Percentiles rank a stretch among this genome's conserved stretches.
These are phyloP conservation scores for Hippocampus guttulatus DNA, from an alignment of 2,113 vertebrate genomes.

Conservation along the genomic window DNA sequence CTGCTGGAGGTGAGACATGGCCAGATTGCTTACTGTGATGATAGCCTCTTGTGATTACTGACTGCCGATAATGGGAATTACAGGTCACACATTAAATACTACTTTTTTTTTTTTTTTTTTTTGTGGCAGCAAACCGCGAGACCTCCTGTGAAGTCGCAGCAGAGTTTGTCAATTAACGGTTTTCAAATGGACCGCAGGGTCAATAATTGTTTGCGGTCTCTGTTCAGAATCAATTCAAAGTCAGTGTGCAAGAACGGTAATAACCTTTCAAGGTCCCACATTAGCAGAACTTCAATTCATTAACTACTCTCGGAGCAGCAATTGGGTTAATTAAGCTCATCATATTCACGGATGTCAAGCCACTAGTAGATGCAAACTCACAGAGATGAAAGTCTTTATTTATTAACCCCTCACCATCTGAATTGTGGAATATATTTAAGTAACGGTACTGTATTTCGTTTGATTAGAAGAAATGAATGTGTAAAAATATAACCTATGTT, in stretches of 20 bases:
- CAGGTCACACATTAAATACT: conserved; percentile 1
- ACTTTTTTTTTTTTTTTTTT: background rate
- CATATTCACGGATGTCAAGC: conserved; percentile 25
- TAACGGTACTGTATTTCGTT: background rate
- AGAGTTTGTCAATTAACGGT: background rate
- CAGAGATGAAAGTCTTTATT: conserved; percentile 7
- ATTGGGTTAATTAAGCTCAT: conserved; percentile 47
- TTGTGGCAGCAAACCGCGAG: background rate
- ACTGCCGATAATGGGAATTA: background rate
- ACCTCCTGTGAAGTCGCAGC: background rate
- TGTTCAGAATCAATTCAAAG: conserved; percentile 24
- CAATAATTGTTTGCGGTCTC: conserved; percentile 10
- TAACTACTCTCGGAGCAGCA: conserved; percentile 26
- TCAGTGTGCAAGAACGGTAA: background rate
- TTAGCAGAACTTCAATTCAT: conserved; percentile 12
- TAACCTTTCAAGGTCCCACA: conserved; percentile 10
- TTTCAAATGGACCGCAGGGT: background rate
- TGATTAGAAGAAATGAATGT: background rate
- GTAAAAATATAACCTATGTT: background rate
- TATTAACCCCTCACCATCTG: conserved; percentile 5
- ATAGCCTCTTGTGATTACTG: background rate
- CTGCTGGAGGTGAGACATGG: conserved; percentile 89
- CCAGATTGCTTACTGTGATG: background rate
- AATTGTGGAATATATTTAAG: background rate
- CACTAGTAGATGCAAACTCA: background rate